Evolutionary conservation across 2,113 vertebrate species (phyloP), one percentile per base, ranked within the genome.

Genomic region (Macquaria australasica): DNA sequence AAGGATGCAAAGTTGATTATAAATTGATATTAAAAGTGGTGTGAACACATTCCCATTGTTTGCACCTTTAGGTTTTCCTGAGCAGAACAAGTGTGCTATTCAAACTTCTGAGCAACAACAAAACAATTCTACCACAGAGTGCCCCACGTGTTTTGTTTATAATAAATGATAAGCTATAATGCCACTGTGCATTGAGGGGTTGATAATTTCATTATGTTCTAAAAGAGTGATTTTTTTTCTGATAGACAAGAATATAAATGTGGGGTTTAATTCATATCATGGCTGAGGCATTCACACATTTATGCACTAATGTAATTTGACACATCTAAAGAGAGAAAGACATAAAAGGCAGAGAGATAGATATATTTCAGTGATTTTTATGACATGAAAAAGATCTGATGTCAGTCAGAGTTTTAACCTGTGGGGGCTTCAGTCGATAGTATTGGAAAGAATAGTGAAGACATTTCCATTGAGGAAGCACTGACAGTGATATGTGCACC

Each of bases 401-500:
- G 37, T 43, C 0, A 25, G 11, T 37, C 21, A 75, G 66, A 59
- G 10, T 28, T 60, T 41, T 2, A 25, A 63, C 6, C 31, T 73
- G 34, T 43, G 5, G 10, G 8, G 9, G 28, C 34, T 28, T 37
- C 6, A 8, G 28, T 59, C 25, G n/a, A 6, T 20, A 34, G 11
- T 39, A 15, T 18, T 25, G 10, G 11, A 25, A 55, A 50, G 23
- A 56, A 28, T 2, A 63, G 67, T 41, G 5, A 37, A 39, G 25
- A 23, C 51, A 67, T 73, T 37, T 76, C 41, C 60, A 39, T 5
- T n/a, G 3, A 72, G 16, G 68, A 62, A 41, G 28, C 64, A 16
- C 21, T 62, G 71, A 87, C 64, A 80, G 45, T 14, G 63, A 72
- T 56, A 7, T 67, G 68, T 78, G 67, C 58, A 51, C 48, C 28